These are phyloP conservation scores for Mesocentrotus franciscanus DNA, from an alignment of 53 echinoderm and acorn worm genomes.

Conservation along the genomic window DNA sequence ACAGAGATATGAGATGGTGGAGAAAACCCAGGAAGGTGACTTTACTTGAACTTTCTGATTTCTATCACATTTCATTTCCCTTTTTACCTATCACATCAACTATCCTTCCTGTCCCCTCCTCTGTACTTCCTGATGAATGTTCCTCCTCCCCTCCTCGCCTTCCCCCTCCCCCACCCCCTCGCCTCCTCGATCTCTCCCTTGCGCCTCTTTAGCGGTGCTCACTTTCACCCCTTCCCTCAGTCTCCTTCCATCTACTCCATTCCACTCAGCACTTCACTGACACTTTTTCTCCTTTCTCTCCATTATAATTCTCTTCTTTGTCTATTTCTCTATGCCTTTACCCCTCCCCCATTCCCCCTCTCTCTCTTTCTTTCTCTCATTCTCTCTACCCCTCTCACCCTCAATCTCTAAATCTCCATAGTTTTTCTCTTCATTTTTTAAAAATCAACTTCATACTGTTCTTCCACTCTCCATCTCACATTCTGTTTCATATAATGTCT, in stretches of 20 bases:
- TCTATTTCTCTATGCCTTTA: not conserved
- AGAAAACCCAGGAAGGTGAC: not conserved
- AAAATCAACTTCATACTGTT: not conserved
- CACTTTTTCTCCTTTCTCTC: not conserved
- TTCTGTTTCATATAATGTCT: too few species aligned
- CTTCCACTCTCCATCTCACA: not conserved
- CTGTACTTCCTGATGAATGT: not conserved
- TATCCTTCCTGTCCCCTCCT: not conserved
- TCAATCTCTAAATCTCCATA: not conserved
- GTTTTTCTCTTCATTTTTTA: too few species aligned
- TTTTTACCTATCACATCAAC: conserved; percentile 6
- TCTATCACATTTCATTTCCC: conserved; percentile 39
- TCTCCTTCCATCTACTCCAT: too few species aligned
- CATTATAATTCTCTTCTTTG: not conserved
- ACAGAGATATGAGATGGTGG: not conserved
- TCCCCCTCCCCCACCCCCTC: not conserved
- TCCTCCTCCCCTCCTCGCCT: too few species aligned
- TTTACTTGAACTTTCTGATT: not conserved
- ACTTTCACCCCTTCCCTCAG: not conserved
- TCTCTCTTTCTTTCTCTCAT: not conserved
- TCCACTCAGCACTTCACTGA: too few species aligned
- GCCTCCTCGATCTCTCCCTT: not conserved
- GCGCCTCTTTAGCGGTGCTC: not conserved
- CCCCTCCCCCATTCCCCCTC: not conserved
- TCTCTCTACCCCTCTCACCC: not conserved